Conservation (phyloP, 2,113 vertebrate species). For the Notarius quadriscutis region DNA sequence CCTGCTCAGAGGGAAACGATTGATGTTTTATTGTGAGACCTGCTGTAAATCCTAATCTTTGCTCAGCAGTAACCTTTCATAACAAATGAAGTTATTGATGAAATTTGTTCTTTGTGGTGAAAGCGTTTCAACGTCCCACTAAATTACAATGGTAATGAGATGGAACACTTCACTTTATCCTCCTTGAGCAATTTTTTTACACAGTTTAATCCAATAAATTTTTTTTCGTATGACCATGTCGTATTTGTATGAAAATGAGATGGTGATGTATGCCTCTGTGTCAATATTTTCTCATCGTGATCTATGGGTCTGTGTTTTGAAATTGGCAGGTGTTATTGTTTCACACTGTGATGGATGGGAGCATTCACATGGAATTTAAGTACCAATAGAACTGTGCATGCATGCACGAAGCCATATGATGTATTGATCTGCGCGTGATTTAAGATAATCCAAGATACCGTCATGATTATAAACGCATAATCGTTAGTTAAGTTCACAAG, state of each 20-base stretch:
- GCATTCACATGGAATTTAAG: conserved; percentile 50
- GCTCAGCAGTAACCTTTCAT: neutral
- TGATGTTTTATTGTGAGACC: neutral
- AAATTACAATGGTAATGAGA: neutral
- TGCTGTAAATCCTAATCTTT: neutral
- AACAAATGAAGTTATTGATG: neutral
- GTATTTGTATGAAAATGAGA: conserved; percentile 19
- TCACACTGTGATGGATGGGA: conserved; percentile 60
- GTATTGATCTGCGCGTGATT: neutral
- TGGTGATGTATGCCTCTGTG: conserved; percentile 6
- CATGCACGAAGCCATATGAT: conserved; percentile 2
- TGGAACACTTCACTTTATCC: neutral
- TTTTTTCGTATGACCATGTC: neutral
- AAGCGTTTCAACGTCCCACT: neutral
- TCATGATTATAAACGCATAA: neutral
- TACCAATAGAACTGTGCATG: conserved; percentile 50
- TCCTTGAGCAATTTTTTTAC: neutral
- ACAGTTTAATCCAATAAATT: neutral
- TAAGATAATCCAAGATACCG: neutral
- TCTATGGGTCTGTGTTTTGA: conserved; percentile 53
- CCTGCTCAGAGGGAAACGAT: neutral
- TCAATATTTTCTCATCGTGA: conserved; percentile 41
- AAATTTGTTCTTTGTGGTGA: neutral
- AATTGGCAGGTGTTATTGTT: conserved; percentile 59
- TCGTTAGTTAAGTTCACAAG: neutral